phyloP scores from a whole-genome alignment of 2,113 vertebrate genomes.

The Hydrochoerus hydrochaeris region DNA sequence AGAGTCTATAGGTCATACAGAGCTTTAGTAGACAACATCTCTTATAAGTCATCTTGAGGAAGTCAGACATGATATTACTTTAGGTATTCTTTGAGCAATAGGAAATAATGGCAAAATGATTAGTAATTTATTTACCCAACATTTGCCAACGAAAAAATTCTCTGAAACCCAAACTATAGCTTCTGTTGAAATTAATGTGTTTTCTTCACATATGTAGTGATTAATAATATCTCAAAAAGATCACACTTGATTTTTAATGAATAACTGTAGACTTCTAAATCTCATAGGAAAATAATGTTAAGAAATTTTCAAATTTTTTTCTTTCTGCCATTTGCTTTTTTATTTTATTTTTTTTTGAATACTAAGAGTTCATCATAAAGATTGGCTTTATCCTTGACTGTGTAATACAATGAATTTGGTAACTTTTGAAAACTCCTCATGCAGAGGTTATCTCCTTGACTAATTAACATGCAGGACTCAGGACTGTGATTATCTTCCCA shows the following conservation, averaged over 20 bases:
- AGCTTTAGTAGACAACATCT: not conserved
- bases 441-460: not conserved
- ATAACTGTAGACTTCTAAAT: not conserved
- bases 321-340: not conserved
- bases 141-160: not conserved
- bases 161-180: not conserved
- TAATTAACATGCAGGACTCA: not conserved
- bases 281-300: not conserved
- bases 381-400: not conserved
- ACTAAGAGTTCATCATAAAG: not conserved
- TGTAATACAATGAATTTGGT: not conserved
- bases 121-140: not conserved
- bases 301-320: constrained; percentile 4
- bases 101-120: not conserved
- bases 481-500: not conserved
- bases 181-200: not conserved
- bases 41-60: not conserved
- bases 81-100: not conserved
- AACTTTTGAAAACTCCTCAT: not conserved
- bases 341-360: not conserved
- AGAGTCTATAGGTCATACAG: not conserved
- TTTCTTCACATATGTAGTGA: not conserved
- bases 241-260: not conserved
- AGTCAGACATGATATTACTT: not conserved
- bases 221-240: not conserved